Base-by-base conservation (phyloP, 2,888 invertebrate genomes). In the Arrhopalites spinosus region DNA sequence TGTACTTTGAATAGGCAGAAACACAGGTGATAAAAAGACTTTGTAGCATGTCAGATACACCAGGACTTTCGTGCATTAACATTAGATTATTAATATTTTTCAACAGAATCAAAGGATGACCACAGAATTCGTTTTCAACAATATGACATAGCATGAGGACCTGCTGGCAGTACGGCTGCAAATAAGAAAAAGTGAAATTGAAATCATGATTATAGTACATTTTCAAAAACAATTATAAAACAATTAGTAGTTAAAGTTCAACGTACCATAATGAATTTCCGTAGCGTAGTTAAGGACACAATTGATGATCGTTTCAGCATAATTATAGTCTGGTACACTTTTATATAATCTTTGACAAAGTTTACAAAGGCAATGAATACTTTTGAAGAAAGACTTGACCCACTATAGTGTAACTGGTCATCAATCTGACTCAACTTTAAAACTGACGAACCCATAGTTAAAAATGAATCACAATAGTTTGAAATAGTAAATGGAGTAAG, bases 1-100 rank as follows among this genome's bases (percentile, higher is more conserved):
- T n/a, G n/a, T 73, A 82, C 82, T 77, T 78, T 43, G 79, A 72
- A 73, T 83, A 83, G 0, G 81, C 78, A 11, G 79, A 73, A 2
- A 80, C 71, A 75, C 81, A 80, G 0, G 78, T 59, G 8, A 80
- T 61, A 15, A 83, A 79, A 20, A 79, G 56, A 29, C 73, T 78
- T 53, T 77, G 71, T 36, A 83, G 61, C 15, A 82, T 36, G 63
- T 81, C 80, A 17, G 78, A 73, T 27, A 80, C 67, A 43, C 59
- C 70, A 13, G 78, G 80, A 2, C 73, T 77, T 74, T 81, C 79
- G 59, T 75, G 67, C 17, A 71, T 70, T 43, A 80, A 68, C 73
- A 83, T 71, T 59, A 80, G 56, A 20, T 73, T 25, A 67, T 83
- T 83, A 7, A 83, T 47, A 27, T 73, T 75, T 27, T 74, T 79